Evolutionary conservation across 2,113 vertebrate genomes (phyloP).

Genomic region (Coregonus clupeaformis): DNA sequence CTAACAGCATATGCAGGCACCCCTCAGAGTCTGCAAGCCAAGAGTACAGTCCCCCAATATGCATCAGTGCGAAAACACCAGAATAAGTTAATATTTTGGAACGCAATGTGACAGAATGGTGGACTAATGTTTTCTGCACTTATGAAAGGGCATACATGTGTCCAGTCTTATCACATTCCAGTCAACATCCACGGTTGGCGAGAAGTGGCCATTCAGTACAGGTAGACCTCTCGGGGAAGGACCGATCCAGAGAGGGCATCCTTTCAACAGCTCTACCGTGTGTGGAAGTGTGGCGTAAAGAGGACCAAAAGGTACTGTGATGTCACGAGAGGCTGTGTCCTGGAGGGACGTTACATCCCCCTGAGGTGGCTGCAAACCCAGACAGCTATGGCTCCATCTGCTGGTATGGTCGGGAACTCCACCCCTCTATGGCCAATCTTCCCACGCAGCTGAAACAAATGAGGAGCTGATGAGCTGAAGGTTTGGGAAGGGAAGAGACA

Average conservation of each 20-base stretch:
- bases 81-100: conserved; percentile 41
- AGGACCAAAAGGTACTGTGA: conserved; percentile 23
- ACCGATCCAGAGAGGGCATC: conserved; percentile 47
- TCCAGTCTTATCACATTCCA: conserved; percentile 48
- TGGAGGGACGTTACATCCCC: no score
- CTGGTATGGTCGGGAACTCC: no score
- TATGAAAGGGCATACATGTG: conserved; percentile 37
- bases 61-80: conserved; percentile 36
- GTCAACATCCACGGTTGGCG: conserved; percentile 50
- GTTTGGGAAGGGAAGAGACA: no score
- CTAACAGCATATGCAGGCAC: conserved; percentile 16
- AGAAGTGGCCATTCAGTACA: conserved; percentile 61
- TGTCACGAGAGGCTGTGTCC: no score
- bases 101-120: conserved; percentile 35
- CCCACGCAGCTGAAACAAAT: no score
- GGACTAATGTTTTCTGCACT: conserved; percentile 47
- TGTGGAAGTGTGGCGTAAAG: conserved; percentile 56
- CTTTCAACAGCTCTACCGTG: conserved; percentile 60
- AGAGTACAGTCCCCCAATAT: background rate
- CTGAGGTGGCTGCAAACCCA: no score
- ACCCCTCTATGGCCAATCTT: no score
- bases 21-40: conserved; percentile 16
- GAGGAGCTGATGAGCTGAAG: no score
- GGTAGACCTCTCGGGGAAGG: conserved; percentile 45
- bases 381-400: no score